phyloP scores from a whole-genome alignment of 2,797 vertebrate genomes.

The Notamacropus eugenii region DNA sequence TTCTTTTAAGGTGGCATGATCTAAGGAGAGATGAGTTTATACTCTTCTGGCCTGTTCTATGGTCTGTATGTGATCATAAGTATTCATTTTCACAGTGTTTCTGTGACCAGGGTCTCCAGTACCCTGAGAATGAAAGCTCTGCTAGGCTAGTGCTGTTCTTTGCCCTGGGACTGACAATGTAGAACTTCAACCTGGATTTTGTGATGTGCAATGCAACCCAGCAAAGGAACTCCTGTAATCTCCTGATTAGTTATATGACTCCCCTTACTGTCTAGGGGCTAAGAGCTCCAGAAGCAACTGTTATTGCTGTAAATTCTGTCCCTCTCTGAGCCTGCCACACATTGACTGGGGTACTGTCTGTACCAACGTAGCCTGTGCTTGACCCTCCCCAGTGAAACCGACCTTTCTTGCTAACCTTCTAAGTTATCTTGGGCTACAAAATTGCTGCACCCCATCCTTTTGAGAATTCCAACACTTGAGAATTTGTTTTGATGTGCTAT shows the following conservation, averaged over 20 bases:
- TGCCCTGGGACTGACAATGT: not conserved
- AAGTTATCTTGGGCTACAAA: not conserved
- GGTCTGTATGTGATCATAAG: not conserved
- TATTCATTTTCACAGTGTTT: not conserved
- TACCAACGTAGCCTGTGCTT: not conserved
- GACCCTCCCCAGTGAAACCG: not conserved
- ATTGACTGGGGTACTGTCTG: not conserved
- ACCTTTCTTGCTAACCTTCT: not conserved
- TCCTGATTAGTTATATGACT: not conserved
- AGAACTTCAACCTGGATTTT: not conserved
- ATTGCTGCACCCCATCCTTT: not conserved
- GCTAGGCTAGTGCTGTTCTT: not conserved
- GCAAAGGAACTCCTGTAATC: no score
- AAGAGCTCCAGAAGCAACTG: not conserved
- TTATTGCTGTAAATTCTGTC: accelerated
- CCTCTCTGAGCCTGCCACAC: no score
- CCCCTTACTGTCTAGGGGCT: not conserved
- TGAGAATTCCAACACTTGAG: not conserved
- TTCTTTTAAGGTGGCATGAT: not conserved
- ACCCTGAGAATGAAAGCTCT: not conserved
- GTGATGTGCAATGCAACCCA: not conserved
- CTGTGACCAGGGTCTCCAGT: not conserved
- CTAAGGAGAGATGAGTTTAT: not conserved
- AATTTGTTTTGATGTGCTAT: not conserved
- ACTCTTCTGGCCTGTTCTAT: not conserved